phyloP scores from a whole-genome alignment of 2,113 vertebrate genomes.

The Dasyornis broadbenti region DNA sequence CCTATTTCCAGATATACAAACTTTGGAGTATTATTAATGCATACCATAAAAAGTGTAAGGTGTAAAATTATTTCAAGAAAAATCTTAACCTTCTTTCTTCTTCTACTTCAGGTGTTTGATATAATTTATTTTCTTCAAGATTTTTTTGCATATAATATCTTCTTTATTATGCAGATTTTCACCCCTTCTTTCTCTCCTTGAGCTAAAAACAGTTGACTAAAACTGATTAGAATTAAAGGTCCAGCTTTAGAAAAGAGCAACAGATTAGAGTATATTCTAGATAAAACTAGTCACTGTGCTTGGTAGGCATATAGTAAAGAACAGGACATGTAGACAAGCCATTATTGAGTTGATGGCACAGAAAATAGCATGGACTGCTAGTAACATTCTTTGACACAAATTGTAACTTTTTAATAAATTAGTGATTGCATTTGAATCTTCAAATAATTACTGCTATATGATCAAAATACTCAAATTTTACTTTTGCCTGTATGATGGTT shows the following conservation, averaged over 20 bases:
- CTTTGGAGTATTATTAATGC: background rate
- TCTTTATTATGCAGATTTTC: conserved; percentile 1
- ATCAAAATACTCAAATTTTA: background rate
- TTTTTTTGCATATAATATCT: background rate
- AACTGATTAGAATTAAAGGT: background rate
- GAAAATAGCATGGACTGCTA: background rate
- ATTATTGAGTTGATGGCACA: background rate
- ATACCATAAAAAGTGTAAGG: background rate
- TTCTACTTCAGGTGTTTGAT: background rate
- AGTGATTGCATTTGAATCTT: background rate
- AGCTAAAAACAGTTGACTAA: background rate
- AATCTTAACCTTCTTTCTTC: background rate
- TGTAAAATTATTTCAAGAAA: background rate
- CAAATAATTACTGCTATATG: background rate
- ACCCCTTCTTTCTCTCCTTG: background rate
- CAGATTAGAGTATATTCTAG: background rate
- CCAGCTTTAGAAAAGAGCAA: background rate
- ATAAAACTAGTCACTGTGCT: background rate
- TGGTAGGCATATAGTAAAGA: background rate
- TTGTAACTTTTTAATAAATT: background rate
- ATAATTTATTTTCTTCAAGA: background rate
- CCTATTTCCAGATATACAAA: background rate
- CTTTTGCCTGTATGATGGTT: background rate
- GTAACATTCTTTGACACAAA: background rate
- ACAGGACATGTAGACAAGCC: background rate